phyloP scores from a whole-genome alignment of 1,140 invertebrate species.

The Conopomorpha cramerella region DNA sequence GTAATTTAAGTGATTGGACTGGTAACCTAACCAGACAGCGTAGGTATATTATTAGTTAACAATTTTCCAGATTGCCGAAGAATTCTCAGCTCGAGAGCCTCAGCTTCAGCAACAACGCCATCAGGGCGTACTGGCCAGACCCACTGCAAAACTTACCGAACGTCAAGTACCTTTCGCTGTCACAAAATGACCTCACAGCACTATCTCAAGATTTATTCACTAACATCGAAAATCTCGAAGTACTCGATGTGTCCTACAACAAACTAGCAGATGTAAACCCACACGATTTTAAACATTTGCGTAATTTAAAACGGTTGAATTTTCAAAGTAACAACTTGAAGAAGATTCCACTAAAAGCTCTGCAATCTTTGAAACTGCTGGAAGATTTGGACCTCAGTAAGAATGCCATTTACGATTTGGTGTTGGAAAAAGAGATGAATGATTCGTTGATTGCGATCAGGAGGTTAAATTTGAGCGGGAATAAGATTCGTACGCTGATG shows the following conservation, averaged over 20 bases:
- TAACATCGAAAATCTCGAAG: slow-evolving; percentile 35
- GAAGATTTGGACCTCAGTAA: slow-evolving; percentile 46
- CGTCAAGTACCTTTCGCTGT: slow-evolving; percentile 33
- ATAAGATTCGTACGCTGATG: slow-evolving; percentile 33
- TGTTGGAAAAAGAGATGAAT: slow-evolving; percentile 19
- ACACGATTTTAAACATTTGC: slow-evolving; percentile 35
- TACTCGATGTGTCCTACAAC: slow-evolving; percentile 61
- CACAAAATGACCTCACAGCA: slow-evolving; percentile 35
- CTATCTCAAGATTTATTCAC: slow-evolving; percentile 46
- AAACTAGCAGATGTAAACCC: slow-evolving; percentile 37
- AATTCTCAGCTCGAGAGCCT: slow-evolving; percentile 39
- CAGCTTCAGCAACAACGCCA: slow-evolving; percentile 39
- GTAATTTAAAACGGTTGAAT: slow-evolving; percentile 28
- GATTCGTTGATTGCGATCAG: slow-evolving; percentile 25
- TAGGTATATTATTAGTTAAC: too few relatives aligned
- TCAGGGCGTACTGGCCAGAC: slow-evolving; percentile 43
- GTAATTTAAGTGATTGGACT: too few relatives aligned
- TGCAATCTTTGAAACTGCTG: slow-evolving; percentile 25
- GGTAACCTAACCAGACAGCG: too few relatives aligned
- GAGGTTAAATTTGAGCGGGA: slow-evolving; percentile 34
- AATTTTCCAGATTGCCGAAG: slow-evolving; percentile 38
- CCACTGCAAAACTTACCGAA: slow-evolving; percentile 40
- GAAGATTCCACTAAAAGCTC: slow-evolving; percentile 31
- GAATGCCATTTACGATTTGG: slow-evolving; percentile 37
- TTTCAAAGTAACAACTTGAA: slow-evolving; percentile 40